Evolutionary conservation across 2,113 vertebrate species (phyloP), one percentile per base, ranked within the genome.

Genomic region (Eulacestoma nigropectus): DNA sequence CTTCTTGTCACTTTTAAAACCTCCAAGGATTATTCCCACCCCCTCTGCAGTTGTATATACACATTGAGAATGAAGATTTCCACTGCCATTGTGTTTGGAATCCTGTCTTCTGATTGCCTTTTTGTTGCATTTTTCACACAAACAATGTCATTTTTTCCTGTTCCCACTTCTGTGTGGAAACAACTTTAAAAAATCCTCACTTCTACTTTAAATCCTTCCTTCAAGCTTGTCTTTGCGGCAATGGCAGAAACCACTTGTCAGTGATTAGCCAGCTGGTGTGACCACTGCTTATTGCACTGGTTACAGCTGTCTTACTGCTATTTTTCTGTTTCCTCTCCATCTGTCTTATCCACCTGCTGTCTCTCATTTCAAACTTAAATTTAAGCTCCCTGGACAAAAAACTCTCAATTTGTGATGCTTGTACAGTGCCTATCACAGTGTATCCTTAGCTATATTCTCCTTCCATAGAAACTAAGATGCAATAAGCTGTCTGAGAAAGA

Each of bases 291-390:
- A 89, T 39, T 93, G 44, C 64, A 56, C 69, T 92, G 68, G 80
- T 86, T 96, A 87, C 95, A 96, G 94, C 92, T 97, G 94, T 89
- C 94, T 95, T 92, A 88, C 76, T 90, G 89, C 76, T 95, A 90
- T 92, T 97, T 95, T 90, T 92, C 76, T 86, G 50, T 95, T 96
- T 95, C 86, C 64, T 81, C 80, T 95, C 96, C 94, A 96, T 96
- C 95, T 93, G 91, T 96, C 93, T 95, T 93, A 90, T 95, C 91
- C 95, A 97, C 94, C 86, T 95, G 93, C 91, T 95, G 89, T 93
- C 76, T 95, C 75, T 95, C 86, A 90, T 92, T 93, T 93, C 69
- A 67, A 81, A 90, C 94, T 95, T 85, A 92, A 93, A 94, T 84
- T 85, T 91, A 85, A 92, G n/a, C 56, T 93, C 83, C 84, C 94